A percentile compares a stretch with the other conserved stretches of the same genome.
These are phyloP conservation scores for Hyaena hyaena DNA, from an alignment of 2,113 vertebrate species.

Conservation along the genomic window DNA sequence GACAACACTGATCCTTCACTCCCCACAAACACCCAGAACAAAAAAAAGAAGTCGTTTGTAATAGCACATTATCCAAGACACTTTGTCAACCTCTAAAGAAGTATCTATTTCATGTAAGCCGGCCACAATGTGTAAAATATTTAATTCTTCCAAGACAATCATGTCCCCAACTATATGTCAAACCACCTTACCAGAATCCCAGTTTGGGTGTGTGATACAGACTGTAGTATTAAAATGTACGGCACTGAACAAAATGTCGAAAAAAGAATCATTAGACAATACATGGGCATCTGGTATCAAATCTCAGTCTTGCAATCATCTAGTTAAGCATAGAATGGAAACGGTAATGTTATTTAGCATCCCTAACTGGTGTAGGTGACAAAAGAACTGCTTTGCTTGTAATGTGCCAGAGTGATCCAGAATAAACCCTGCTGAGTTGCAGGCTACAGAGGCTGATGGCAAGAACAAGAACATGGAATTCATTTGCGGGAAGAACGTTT, in stretches of 20 bases:
- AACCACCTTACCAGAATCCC: not conserved
- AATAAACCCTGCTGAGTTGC: slow-evolving; percentile 77
- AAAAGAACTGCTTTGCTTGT: slow-evolving; percentile 71
- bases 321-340: slow-evolving; percentile 77
- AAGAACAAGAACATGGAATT: slow-evolving; percentile 70
- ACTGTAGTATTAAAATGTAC: slow-evolving; percentile 47
- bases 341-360: slow-evolving; percentile 72
- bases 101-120: not conserved
- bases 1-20: not conserved
- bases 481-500: slow-evolving; percentile 52
- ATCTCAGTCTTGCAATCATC: slow-evolving; percentile 74
- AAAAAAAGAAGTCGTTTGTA: not conserved
- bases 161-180: not conserved
- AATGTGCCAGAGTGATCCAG: slow-evolving; percentile 61
- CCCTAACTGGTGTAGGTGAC: slow-evolving; percentile 70
- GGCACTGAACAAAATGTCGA: slow-evolving; percentile 70
- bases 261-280: slow-evolving; percentile 66
- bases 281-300: slow-evolving; percentile 62
- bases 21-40: slow-evolving; percentile 15
- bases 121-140: not conserved
- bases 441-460: slow-evolving; percentile 53
- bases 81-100: not conserved
- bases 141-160: not conserved
- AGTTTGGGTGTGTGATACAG: not conserved
- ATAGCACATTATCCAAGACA: slow-evolving; percentile 4